Percentiles rank a stretch among this genome's conserved stretches.
Evolutionary conservation across 2,797 vertebrate genomes (phyloP).

Genomic region (Pangasius djambal): DNA sequence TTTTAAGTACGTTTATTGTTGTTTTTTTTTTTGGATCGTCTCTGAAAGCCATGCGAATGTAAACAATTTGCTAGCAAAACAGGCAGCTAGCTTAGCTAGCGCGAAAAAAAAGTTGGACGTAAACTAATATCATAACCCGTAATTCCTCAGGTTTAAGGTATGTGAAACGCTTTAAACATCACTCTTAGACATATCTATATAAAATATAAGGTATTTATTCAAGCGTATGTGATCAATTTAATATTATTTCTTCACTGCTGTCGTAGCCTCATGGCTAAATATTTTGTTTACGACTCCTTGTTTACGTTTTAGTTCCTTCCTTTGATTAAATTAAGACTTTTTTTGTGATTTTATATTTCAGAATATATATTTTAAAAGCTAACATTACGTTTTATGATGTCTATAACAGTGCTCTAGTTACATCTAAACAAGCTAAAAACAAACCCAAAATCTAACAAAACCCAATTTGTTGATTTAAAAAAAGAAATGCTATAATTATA

Average conservation of each 20-base stretch:
- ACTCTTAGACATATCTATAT: too few species aligned
- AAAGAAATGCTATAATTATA: too few species aligned
- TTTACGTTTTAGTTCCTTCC: background rate
- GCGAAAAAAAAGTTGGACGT: background rate
- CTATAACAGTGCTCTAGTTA: background rate
- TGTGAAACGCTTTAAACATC: background rate
- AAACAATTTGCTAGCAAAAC: constrained; percentile 23
- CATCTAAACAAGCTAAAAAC: background rate
- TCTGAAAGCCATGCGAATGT: background rate
- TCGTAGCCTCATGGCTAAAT: background rate
- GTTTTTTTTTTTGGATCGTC: too few species aligned
- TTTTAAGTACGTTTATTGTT: background rate
- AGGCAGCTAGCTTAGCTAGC: constrained; percentile 1
- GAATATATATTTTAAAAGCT: background rate
- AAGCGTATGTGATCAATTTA: background rate
- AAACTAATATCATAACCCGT: background rate
- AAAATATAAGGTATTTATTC: background rate
- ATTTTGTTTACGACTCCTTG: background rate
- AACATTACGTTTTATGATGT: background rate
- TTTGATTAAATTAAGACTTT: background rate
- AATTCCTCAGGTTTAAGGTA: background rate
- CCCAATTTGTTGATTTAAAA: background rate
- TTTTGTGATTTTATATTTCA: background rate
- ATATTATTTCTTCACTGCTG: background rate
- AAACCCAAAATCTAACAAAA: background rate